Evolutionary conservation across 2,113 vertebrate genomes (phyloP).

Genomic region (Harpagus bidentatus): DNA sequence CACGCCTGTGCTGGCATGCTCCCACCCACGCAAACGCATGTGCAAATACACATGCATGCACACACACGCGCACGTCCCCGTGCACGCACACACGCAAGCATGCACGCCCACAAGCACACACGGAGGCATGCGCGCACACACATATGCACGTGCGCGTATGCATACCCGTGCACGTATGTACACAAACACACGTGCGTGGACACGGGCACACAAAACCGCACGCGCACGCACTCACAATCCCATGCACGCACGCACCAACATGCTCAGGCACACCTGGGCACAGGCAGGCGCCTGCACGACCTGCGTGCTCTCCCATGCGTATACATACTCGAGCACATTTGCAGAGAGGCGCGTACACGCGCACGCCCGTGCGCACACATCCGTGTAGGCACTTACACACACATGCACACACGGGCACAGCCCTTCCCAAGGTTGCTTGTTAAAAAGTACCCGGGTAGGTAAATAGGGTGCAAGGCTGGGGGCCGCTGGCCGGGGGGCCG

Average conservation of each 20-base stretch:
- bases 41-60: accelerated
- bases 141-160: accelerated
- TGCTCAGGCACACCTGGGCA: not conserved
- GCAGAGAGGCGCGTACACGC: not conserved
- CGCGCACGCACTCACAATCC: accelerated
- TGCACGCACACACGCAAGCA: accelerated
- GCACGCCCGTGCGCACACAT: accelerated
- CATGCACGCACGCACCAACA: accelerated
- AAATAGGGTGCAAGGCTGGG: conserved; percentile 37
- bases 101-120: accelerated
- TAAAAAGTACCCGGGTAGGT: conserved; percentile 45
- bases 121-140: too few species aligned
- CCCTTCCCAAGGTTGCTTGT: conserved; percentile 32
- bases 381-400: not conserved
- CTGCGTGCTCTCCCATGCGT: not conserved
- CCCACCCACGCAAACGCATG: not conserved
- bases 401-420: not conserved
- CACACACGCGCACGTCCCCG: accelerated
- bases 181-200: accelerated
- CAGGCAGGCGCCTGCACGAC: not conserved
- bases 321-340: accelerated
- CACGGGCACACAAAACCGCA: not conserved
- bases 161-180: accelerated
- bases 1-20: accelerated
- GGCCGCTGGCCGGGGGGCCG: not conserved